A percentile compares a stretch with the other conserved stretches of the same genome.
Conservation (phyloP, 2,113 vertebrate species). For the Ascaphus truei region DNA sequence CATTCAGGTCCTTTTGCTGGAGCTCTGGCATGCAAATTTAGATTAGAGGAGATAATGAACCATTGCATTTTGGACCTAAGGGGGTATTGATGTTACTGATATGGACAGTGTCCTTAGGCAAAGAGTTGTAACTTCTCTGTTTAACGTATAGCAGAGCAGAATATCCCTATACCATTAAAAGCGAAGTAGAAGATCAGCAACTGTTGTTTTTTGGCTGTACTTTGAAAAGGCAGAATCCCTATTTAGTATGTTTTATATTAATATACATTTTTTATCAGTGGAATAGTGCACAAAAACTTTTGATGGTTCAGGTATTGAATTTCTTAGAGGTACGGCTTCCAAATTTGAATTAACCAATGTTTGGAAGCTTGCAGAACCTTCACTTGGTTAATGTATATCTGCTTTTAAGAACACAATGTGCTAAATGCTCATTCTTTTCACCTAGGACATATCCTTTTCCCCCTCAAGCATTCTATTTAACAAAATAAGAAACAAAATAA, state of each 20-base stretch:
- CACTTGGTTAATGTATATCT: too few relatives aligned
- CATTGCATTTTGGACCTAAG: background rate
- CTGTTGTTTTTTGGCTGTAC: background rate
- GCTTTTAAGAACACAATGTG: too few relatives aligned
- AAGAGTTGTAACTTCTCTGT: background rate
- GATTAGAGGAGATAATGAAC: constrained; percentile 16
- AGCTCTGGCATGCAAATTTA: constrained; percentile 31
- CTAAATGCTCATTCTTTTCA: too few relatives aligned
- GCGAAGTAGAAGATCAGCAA: background rate
- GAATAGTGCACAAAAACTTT: background rate
- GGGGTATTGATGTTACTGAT: background rate
- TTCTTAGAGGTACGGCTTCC: too few relatives aligned
- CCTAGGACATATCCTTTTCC: too few relatives aligned
- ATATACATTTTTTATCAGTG: background rate
- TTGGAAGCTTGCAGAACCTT: too few relatives aligned
- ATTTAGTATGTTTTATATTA: too few relatives aligned
- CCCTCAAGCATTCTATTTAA: too few relatives aligned
- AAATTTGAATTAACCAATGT: too few relatives aligned
- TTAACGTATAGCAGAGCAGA: background rate
- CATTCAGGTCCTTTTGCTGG: constrained; percentile 11
- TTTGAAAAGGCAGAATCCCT: background rate
- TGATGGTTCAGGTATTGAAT: too few relatives aligned
- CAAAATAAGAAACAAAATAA: too few relatives aligned
- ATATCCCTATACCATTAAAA: background rate
- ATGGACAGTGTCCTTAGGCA: background rate